Evolutionary conservation across 2,113 vertebrate species (phyloP), one percentile per base, ranked within the genome.

Genomic region (Salminus brasiliensis): DNA sequence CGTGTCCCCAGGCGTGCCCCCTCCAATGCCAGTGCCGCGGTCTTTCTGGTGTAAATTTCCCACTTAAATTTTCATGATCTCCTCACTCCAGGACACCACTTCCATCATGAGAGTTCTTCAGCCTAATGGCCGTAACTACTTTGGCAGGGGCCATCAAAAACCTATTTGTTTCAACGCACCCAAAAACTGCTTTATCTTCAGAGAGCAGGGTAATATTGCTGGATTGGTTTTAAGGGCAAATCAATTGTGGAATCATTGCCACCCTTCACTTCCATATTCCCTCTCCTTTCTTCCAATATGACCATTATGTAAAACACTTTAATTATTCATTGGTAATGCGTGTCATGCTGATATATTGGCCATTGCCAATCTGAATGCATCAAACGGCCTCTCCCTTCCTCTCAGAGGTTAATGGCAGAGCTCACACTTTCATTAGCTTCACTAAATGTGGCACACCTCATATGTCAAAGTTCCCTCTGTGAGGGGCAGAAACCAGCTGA

Each of bases 281-380:
- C 93, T 87, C 92, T 74, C 43, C 60, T 76, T 63, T 71, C 63
- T 81, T 85, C 84, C 85, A 87, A 91, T 77, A 85, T 93, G 93
- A 94, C 92, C 91, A 91, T 95, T 95, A 95, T 97, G 96, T 98
- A 93, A 95, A 95, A 95, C 92, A 92, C 91, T 97, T 78, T 97
- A 98, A 97, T 99, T 98, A 98, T 98, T 98, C 95, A 97, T 97
- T 91, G 92, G 92, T 93, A 95, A 94, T 93, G 93, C 91, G 86
- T 96, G 95, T 94, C 95, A 93, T 90, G 84, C 91, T 95, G 95
- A 97, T 96, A 95, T 94, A 97, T 95, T 92, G 91, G 90, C 89
- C 89, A 88, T 60, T 88, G 93, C 90, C 89, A 94, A 93, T 95
- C 93, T 91, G 94, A 95, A 93, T 95, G 93, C 90, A 92, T 92